Percentiles rank a stretch among this genome's conserved stretches.
Conservation (phyloP, 2,113 vertebrate species). For the Azemiops feae region DNA sequence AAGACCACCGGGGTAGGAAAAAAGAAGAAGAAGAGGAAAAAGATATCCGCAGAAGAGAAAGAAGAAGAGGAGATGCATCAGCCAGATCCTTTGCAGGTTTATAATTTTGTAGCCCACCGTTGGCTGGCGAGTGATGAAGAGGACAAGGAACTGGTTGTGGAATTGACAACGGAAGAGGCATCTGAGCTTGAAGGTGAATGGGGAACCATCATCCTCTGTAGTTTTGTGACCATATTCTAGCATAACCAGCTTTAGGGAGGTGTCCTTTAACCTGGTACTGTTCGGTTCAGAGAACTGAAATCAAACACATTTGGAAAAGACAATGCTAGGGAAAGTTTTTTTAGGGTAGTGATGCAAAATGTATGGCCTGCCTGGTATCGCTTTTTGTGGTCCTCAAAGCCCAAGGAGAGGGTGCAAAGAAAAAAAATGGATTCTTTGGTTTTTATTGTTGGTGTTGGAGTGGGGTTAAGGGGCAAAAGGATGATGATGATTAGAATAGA, state of each 20-base stretch:
- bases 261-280: not conserved
- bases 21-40: constrained; percentile 68
- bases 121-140: constrained; percentile 91
- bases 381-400: not conserved
- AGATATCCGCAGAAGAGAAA: constrained; percentile 59
- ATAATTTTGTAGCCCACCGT: constrained; percentile 79
- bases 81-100: constrained; percentile 78
- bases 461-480: not conserved
- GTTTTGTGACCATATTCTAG: not conserved
- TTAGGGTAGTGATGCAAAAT: not conserved
- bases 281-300: not conserved
- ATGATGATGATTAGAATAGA: too few relatives aligned
- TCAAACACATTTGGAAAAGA: not conserved
- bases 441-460: not conserved
- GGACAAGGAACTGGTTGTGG: constrained; percentile 87
- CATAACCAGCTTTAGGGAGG: not conserved
- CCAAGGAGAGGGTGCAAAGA: not conserved
- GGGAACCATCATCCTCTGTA: not conserved
- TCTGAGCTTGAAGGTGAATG: constrained; percentile 82
- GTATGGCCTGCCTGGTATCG: not conserved
- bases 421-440: not conserved
- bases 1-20: constrained; percentile 67
- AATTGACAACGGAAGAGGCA: constrained; percentile 79
- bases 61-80: constrained; percentile 41
- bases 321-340: not conserved